Base-by-base conservation (phyloP, 2,888 invertebrate genomes). In the Xylocampa areola region DNA sequence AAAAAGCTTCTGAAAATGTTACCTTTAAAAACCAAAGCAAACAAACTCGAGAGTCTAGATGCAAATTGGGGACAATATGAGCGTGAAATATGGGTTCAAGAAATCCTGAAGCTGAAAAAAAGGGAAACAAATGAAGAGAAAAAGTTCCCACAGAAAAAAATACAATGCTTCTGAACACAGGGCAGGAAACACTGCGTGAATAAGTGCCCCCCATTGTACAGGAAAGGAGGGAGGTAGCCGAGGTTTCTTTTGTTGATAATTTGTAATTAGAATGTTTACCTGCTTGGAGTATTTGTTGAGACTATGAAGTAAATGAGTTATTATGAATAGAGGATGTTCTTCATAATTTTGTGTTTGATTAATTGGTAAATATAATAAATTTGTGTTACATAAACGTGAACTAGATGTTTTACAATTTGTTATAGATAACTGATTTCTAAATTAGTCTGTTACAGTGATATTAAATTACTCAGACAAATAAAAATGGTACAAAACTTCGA, bases 51-150 rank as follows among this genome's bases (percentile, higher is more conserved):
- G 58, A 58, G 52, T 76, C 76, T 81, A 76, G 82, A 88, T 85
- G 86, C 82, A 85, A 90, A 88, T 85, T 75, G 77, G 70, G 81
- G 81, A 90, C 93, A 94, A 94, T 94, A 94, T 94, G 93, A 94
- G 87, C 85, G 87, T 93, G 90, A 94, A 93, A 94, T 93, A 94
- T 91, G 93, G 91, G 91, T 86, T 87, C 89, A 89, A 92, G 93
- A 92, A 89, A 94, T 93, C 93, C 93, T 92, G 92, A 80, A 80
- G 76, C 78, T 84, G 84, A 84, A 85, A 86, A 86, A 88, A 78
- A 69, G 77, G 83, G 86, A 88, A 81, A 89, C 90, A 92, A 92
- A 91, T 91, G 91, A 92, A 91, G 87, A 89, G 91, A 91, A 89
- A 90, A 92, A 90, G 86, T 91, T 87, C 80, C 79, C 75, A 63